phyloP scores from a whole-genome alignment of 2,113 vertebrate species.

The Forbesichthys agassizii region DNA sequence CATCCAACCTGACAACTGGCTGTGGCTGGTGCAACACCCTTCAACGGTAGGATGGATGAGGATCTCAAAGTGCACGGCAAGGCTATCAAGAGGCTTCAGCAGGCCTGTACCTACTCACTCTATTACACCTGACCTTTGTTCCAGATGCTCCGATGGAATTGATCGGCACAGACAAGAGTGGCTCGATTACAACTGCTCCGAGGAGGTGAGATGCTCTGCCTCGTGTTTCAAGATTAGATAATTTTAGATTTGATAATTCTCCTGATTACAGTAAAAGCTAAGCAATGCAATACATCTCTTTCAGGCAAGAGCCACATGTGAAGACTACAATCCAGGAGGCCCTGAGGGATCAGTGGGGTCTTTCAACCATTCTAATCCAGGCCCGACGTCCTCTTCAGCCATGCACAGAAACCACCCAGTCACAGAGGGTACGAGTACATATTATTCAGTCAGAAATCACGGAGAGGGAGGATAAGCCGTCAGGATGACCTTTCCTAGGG shows the following conservation, averaged over 20 bases:
- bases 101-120: background rate
- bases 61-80: background rate
- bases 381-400: conserved; percentile 68
- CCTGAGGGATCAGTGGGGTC: conserved; percentile 62
- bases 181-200: conserved; percentile 86
- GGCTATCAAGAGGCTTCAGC: background rate
- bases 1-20: conserved; percentile 81
- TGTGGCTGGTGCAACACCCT: conserved; percentile 95
- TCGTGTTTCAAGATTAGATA: no score
- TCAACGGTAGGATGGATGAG: conserved; percentile 79
- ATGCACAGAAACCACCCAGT: conserved; percentile 70
- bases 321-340: conserved; percentile 76
- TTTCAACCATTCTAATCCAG: conserved; percentile 56
- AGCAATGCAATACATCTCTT: background rate
- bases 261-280: background rate
- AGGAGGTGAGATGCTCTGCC: conserved; percentile 78
- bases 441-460: background rate
- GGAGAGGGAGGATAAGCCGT: background rate
- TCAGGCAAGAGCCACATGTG: conserved; percentile 80
- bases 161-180: conserved; percentile 92
- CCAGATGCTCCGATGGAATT: conserved; percentile 92
- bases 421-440: conserved; percentile 79
- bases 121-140: conserved; percentile 25
- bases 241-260: no score
- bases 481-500: background rate